Percentiles rank a stretch among this genome's conserved stretches.
phyloP scores from a whole-genome alignment of 2,888 invertebrate genomes.

The Mongoloraphidia duomilia region DNA sequence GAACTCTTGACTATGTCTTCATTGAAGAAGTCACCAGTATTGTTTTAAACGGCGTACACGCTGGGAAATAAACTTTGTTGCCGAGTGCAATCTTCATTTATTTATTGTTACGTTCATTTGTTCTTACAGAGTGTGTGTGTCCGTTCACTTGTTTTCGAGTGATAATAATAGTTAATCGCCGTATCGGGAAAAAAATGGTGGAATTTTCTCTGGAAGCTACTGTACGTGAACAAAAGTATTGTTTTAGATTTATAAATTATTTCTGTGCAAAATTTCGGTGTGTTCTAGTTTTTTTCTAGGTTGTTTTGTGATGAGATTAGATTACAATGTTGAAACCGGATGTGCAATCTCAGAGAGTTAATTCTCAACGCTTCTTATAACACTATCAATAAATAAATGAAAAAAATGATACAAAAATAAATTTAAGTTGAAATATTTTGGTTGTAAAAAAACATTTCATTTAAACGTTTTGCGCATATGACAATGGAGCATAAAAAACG shows the following conservation, averaged over 20 bases:
- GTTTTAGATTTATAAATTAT: conserved; percentile 9
- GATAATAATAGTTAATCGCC: too few species aligned
- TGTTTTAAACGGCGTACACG: conserved; percentile 4
- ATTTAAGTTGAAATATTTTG: too few species aligned
- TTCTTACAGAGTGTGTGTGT: not conserved
- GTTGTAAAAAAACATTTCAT: too few species aligned
- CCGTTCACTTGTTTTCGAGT: not conserved
- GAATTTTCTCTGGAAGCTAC: conserved; percentile 22
- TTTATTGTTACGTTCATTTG: not conserved
- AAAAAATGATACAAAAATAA: too few species aligned
- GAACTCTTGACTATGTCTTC: conserved; percentile 3
- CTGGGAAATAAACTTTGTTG: not conserved
- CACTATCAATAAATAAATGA: too few species aligned
- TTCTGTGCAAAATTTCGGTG: not conserved
- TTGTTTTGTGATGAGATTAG: too few species aligned
- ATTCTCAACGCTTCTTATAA: too few species aligned
- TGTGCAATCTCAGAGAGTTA: too few species aligned
- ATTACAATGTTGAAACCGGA: too few species aligned
- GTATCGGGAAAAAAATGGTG: conserved; percentile 16
- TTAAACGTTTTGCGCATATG: too few species aligned
- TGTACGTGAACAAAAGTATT: conserved; percentile 4
- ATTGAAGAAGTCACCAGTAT: conserved; percentile 2
- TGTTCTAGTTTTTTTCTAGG: too few species aligned
- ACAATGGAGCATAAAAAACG: too few species aligned
- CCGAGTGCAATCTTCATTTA: not conserved